Evolutionary conservation across 2,113 vertebrate species (phyloP).

Genomic region (Salvator merianae): DNA sequence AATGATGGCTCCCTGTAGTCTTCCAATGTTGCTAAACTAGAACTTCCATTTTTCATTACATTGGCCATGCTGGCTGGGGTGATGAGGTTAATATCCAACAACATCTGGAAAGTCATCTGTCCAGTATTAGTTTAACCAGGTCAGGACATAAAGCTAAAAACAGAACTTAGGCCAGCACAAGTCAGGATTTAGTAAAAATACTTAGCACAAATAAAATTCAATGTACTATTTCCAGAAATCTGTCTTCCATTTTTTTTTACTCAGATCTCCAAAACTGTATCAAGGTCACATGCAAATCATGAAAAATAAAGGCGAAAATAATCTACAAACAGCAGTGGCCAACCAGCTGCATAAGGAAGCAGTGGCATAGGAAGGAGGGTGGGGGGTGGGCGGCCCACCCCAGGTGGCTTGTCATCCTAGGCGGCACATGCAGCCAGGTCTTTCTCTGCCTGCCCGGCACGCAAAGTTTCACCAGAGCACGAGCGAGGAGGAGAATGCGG

Average conservation of each 20-base stretch:
- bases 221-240: not conserved
- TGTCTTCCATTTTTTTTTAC: conserved; percentile 12
- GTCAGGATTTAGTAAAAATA: not conserved
- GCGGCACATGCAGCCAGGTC: too few species aligned
- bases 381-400: too few species aligned
- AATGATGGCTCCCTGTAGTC: not conserved
- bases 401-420: too few species aligned
- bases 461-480: too few species aligned
- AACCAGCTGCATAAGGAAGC: too few species aligned
- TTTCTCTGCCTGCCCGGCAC: too few species aligned
- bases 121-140: not conserved
- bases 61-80: not conserved
- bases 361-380: too few species aligned
- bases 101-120: not conserved
- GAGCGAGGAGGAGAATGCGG: too few species aligned
- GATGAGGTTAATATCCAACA: not conserved
- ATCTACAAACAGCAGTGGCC: not conserved
- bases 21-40: not conserved
- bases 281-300: not conserved
- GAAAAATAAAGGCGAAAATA: rapidly evolving
- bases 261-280: not conserved
- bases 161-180: not conserved
- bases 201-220: not conserved
- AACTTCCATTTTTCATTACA: not conserved
- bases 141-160: not conserved